Evolutionary conservation across 2,888 invertebrate species (phyloP).

Genomic region (Cephus nigrinus): DNA sequence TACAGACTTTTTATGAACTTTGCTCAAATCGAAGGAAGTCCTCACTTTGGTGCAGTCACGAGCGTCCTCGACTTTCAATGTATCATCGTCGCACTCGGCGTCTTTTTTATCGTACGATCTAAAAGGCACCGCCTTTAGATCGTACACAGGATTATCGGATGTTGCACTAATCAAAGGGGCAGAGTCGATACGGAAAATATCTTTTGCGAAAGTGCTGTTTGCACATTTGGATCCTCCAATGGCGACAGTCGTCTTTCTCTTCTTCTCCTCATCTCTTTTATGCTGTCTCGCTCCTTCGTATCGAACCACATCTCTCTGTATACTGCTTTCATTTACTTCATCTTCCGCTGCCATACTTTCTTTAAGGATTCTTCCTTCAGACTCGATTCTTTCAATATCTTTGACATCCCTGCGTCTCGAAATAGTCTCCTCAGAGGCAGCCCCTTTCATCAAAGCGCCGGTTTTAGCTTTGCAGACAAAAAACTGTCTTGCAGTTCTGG

Average conservation of each 20-base stretch:
- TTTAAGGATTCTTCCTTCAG: not conserved
- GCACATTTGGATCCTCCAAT: not conserved
- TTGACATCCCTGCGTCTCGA: not conserved
- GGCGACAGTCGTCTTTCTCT: not conserved
- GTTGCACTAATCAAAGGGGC: not conserved
- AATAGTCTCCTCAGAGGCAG: not conserved
- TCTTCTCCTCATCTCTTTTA: not conserved
- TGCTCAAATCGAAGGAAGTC: not conserved
- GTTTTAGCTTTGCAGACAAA: not conserved
- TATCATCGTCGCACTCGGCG: too few species aligned
- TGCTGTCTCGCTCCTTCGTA: not conserved
- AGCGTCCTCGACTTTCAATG: too few species aligned
- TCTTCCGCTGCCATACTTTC: not conserved
- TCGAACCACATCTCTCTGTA: not conserved
- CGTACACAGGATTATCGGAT: not conserved
- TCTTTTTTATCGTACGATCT: not conserved
- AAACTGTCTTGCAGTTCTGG: not conserved
- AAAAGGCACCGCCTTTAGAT: not conserved
- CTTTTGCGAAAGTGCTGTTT: not conserved
- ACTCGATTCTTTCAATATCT: not conserved
- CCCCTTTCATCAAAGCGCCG: not conserved
- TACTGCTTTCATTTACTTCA: not conserved
- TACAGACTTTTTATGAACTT: not conserved
- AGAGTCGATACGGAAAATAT: not conserved
- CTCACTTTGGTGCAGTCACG: not conserved